Base-by-base conservation (phyloP, 37 sponge, comb jelly and placozoan species). In the Crambe crambe region DNA sequence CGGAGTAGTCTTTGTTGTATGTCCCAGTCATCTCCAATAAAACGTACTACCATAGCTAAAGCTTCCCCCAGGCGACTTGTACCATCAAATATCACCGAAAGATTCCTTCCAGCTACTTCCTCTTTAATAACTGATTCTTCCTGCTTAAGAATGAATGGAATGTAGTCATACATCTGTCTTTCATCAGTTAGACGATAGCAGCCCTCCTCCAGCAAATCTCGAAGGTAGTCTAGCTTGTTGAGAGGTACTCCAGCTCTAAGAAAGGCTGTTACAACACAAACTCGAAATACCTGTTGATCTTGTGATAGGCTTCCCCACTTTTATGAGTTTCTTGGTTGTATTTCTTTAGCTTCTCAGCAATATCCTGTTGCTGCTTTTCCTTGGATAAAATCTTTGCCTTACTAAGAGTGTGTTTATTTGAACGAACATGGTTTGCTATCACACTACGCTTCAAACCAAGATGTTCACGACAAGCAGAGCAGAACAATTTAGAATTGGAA, bases 211-310 rank as follows among this genome's bases (percentile, higher is more conserved):
- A 84, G 58, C 38, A 84, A 41, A 65, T 65, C 71, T 66, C 77
- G 39, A 51, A 76, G 58, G 37, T 21, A 15, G 43, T 67, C 77
- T 21, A 75, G 15, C 58, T 84, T 84, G 38, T 36, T 36, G 6
- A 76, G 42, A 25, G 85, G 85, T 9, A 84, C 60, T 29, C 85
- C 85, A 58, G 85, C 85, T 31, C 42, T 30, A 36, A 82, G 75
- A 41, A 82, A 74, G 4, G 74, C 43, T 63, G 65, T 82, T 43
- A 82, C 74, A 34, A 82, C 86, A n/a, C n/a, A n/a, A n/a, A n/a
- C n/a, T n/a, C n/a, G n/a, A n/a, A n/a, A n/a, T n/a, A n/a, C n/a
- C n/a, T n/a, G n/a, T n/a, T n/a, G n/a, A n/a, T n/a, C n/a, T n/a
- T n/a, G n/a, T n/a, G n/a, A n/a, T n/a, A n/a, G n/a, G n/a, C n/a